A percentile compares a stretch with the other conserved stretches of the same genome.
phyloP scores from a whole-genome alignment of 1,140 invertebrate genomes.

The Ceratitis capitata region DNA sequence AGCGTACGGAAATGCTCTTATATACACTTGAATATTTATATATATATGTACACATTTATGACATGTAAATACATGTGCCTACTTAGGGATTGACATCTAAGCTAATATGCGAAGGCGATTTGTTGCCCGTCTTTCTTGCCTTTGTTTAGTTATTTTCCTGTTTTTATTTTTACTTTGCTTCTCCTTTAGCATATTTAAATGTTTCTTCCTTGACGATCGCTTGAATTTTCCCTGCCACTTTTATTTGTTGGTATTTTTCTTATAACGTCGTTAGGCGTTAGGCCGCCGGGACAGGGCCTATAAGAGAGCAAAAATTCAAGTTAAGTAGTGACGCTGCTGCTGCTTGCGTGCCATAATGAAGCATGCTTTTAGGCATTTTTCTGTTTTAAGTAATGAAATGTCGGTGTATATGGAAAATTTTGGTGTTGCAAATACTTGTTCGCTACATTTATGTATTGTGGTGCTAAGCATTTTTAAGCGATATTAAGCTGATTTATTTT shows the following conservation, averaged over 20 bases:
- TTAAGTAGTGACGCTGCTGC: neutral
- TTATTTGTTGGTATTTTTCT: neutral
- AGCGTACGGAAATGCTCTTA: no score
- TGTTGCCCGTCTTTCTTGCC: neutral
- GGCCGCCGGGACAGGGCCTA: neutral
- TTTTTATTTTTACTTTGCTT: neutral
- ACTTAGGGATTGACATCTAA: neutral
- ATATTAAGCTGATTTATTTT: neutral
- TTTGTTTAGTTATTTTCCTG: neutral
- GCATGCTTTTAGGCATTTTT: neutral
- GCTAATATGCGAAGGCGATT: constrained; percentile 10
- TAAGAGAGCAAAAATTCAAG: neutral
- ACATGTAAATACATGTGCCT: neutral
- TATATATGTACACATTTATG: neutral
- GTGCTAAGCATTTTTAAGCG: neutral
- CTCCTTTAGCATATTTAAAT: neutral
- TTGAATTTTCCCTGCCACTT: neutral
- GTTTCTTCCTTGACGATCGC: neutral
- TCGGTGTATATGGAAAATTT: no score
- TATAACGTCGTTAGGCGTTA: neutral
- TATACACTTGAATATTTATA: neutral
- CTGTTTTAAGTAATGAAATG: neutral
- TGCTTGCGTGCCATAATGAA: neutral
- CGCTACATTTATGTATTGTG: neutral
- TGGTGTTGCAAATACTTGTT: neutral